Percentiles rank a stretch among this genome's conserved stretches.
phyloP scores from a whole-genome alignment of 1,140 invertebrate genomes.

The Drosophila kepulauana region DNA sequence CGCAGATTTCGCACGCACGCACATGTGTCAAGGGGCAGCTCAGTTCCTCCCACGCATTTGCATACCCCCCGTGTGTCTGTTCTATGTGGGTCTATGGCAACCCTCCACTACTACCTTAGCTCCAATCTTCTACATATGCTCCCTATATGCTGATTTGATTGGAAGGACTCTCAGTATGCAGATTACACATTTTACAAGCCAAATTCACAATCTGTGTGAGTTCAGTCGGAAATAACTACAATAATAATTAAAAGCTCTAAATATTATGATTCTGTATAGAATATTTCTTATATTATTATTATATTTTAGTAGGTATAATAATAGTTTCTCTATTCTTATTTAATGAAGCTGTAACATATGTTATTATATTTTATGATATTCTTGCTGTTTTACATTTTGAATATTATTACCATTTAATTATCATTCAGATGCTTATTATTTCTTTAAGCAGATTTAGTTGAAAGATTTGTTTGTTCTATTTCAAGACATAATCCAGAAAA shows the following conservation, averaged over 20 bases:
- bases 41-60: slow-evolving; percentile 40
- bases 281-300: too few relatives aligned
- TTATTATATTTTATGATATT: too few relatives aligned
- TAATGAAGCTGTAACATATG: too few relatives aligned
- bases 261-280: too few relatives aligned
- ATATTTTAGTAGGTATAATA: too few relatives aligned
- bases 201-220: neutral
- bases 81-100: neutral
- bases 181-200: neutral
- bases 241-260: neutral
- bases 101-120: neutral
- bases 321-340: too few relatives aligned
- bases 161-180: neutral
- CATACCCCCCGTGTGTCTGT: slow-evolving; percentile 30
- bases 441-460: too few relatives aligned
- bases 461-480: too few relatives aligned
- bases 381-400: too few relatives aligned
- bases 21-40: slow-evolving; percentile 43
- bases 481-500: too few relatives aligned
- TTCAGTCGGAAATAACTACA: neutral
- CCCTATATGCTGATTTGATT: neutral
- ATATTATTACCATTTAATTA: too few relatives aligned
- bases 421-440: too few relatives aligned
- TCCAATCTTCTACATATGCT: neutral
- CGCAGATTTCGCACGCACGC: slow-evolving; percentile 76